phyloP scores from a whole-genome alignment of 2,113 vertebrate genomes.

The Taxidea taxus region DNA sequence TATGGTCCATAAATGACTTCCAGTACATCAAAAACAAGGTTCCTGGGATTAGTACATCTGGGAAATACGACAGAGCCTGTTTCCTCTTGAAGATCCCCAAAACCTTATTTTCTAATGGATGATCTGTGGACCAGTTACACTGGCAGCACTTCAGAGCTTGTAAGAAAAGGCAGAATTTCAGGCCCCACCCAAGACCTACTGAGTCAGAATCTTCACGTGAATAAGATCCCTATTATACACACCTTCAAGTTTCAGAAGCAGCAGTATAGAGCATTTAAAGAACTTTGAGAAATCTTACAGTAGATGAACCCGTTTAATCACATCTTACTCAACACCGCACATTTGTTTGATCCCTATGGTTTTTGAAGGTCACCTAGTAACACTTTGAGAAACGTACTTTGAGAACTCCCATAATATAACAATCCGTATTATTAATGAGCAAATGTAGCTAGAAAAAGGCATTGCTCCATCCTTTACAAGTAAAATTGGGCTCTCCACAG shows the following conservation, averaged over 20 bases:
- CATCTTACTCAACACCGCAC: neutral
- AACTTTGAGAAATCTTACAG: neutral
- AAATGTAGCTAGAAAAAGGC: constrained; percentile 17
- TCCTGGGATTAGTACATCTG: neutral
- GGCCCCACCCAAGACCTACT: neutral
- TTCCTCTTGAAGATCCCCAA: neutral
- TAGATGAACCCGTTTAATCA: neutral
- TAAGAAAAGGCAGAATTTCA: neutral
- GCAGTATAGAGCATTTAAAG: neutral
- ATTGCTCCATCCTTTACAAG: neutral
- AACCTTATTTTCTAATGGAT: neutral
- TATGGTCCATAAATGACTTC: neutral
- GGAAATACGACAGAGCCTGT: neutral
- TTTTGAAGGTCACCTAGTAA: neutral
- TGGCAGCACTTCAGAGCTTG: neutral
- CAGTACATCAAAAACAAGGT: neutral
- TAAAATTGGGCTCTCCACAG: neutral
- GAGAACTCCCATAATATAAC: neutral
- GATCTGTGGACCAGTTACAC: neutral
- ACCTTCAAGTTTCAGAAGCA: neutral
- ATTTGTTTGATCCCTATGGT: neutral
- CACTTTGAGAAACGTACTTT: neutral
- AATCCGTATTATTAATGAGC: neutral
- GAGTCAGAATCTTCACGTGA: neutral
- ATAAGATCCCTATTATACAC: neutral